phyloP scores from a whole-genome alignment of 2,797 vertebrate genomes.

The Varecia variegata region DNA sequence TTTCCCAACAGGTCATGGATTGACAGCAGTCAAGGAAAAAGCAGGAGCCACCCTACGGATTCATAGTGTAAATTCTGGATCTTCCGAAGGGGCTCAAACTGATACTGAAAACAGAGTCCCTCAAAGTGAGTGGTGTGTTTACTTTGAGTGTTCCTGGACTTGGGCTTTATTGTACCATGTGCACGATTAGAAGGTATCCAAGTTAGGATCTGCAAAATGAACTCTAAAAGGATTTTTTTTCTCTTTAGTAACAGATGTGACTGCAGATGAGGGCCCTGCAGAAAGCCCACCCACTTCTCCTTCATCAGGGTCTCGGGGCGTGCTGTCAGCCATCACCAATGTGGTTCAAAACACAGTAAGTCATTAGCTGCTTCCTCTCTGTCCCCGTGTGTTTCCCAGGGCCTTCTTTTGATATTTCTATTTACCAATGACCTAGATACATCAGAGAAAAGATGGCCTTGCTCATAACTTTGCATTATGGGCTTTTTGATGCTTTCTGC shows the following conservation, averaged over 20 bases:
- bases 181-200: not conserved
- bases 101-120: constrained; percentile 29
- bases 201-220: not conserved
- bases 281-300: constrained; percentile 76
- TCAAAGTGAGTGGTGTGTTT: not conserved
- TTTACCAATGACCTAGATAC: constrained; percentile 66
- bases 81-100: constrained; percentile 67
- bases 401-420: constrained; percentile 45
- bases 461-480: constrained; percentile 27
- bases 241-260: constrained; percentile 63
- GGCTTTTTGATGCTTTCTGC: constrained; percentile 25
- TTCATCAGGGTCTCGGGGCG: constrained; percentile 85
- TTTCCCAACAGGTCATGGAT: constrained; percentile 89
- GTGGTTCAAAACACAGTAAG: constrained; percentile 96
- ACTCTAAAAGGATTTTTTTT: constrained; percentile 3
- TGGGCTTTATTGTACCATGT: not conserved
- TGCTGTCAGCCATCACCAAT: constrained; percentile 93
- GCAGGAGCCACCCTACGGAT: constrained; percentile 87
- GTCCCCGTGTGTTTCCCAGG: not conserved
- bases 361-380: constrained; percentile 42
- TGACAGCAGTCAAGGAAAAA: constrained; percentile 94
- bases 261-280: constrained; percentile 61
- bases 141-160: not conserved
- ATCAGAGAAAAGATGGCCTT: constrained; percentile 36
- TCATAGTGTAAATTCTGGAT: constrained; percentile 76